These are phyloP conservation scores for Sphaeridia pumilis DNA, from an alignment of 2,888 invertebrate genomes.

Conservation along the genomic window DNA sequence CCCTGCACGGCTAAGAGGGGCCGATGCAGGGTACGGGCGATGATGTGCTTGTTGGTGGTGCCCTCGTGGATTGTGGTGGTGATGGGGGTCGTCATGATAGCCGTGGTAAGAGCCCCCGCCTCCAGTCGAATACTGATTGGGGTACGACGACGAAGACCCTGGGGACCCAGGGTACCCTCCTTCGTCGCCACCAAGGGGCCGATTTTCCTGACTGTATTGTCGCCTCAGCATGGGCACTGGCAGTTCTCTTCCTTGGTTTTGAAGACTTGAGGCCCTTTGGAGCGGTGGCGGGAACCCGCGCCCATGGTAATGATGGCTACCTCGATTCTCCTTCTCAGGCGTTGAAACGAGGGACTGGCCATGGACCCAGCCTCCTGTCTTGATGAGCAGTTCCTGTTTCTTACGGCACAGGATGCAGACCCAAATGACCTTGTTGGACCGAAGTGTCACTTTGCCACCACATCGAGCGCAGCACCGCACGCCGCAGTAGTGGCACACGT, in stretches of 20 bases:
- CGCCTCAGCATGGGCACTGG: conserved; percentile 33
- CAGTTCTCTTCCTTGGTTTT: conserved; percentile 31
- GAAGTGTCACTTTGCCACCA: conserved; percentile 89
- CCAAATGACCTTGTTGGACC: conserved; percentile 96
- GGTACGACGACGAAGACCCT: no score
- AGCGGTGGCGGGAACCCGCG: conserved; percentile 32
- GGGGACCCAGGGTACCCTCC: no score
- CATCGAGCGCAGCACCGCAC: conserved; percentile 95
- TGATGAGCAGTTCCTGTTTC: conserved; percentile 94
- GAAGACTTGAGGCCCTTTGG: conserved; percentile 31
- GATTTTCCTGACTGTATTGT: conserved; percentile 36
- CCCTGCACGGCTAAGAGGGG: no score
- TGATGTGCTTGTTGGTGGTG: no score
- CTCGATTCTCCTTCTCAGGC: conserved; percentile 35
- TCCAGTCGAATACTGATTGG: no score
- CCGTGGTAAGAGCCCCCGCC: no score
- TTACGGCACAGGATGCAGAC: conserved; percentile 97
- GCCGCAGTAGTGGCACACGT: conserved; percentile 95
- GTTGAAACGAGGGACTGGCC: conserved; percentile 49
- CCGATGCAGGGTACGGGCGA: no score
- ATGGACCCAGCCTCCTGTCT: conserved; percentile 98
- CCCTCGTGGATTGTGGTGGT: no score
- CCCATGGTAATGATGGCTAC: conserved; percentile 21
- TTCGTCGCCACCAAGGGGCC: no score
- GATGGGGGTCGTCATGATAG: no score